phyloP scores from a whole-genome alignment of 2,888 invertebrate species.

The Meiosimyza decipiens region DNA sequence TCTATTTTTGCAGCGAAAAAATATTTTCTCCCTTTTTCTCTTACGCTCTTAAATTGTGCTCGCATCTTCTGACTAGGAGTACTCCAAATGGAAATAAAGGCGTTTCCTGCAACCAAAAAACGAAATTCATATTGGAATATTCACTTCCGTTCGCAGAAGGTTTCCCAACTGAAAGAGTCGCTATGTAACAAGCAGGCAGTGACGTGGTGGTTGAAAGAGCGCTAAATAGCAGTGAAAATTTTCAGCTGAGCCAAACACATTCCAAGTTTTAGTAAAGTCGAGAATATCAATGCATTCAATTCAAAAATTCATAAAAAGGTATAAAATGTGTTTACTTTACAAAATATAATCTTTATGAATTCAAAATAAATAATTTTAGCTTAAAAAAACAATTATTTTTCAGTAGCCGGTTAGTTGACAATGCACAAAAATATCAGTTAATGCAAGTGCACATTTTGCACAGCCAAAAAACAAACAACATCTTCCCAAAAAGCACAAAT shows the following conservation, averaged over 20 bases:
- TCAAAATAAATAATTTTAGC: background rate
- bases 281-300: slow-evolving; percentile 4
- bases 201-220: background rate
- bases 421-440: slow-evolving; percentile 18
- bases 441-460: slow-evolving; percentile 12
- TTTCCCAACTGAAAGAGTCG: slow-evolving; percentile 17
- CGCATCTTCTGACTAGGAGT: too few species aligned
- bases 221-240: background rate
- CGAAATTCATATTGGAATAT: slow-evolving; percentile 32
- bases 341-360: too few species aligned
- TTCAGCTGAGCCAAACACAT: background rate
- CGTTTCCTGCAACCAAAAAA: slow-evolving; percentile 32
- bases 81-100: slow-evolving; percentile 29
- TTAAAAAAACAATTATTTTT: background rate
- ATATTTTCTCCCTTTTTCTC: slow-evolving; percentile 4
- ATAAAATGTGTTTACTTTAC: too few species aligned
- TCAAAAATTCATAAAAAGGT: background rate
- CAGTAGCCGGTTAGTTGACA: background rate
- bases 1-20: too few species aligned
- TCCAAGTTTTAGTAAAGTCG: slow-evolving; percentile 1
- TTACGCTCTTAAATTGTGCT: background rate
- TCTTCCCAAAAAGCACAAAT: background rate
- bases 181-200: background rate
- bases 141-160: slow-evolving; percentile 13
- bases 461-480: background rate